Evolutionary conservation across 1,140 invertebrate species (phyloP).

Genomic region (Lordiphosa mommai): DNA sequence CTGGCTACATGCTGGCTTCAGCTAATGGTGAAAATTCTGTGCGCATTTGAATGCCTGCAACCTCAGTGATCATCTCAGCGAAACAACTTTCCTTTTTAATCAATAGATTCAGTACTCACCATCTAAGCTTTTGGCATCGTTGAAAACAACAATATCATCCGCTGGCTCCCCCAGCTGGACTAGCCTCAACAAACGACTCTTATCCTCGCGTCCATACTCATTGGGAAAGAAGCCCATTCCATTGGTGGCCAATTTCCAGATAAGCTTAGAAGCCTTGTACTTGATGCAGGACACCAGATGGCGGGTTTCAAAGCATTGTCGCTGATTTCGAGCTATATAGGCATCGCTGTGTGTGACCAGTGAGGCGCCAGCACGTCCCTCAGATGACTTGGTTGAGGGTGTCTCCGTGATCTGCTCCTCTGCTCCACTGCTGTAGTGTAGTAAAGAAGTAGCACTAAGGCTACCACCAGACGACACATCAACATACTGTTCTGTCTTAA

Average conservation of each 20-base stretch:
- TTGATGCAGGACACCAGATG: conserved; percentile 74
- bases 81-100: conserved; percentile 30
- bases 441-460: conserved; percentile 45
- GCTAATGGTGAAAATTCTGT: no score
- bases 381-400: neutral
- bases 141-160: conserved; percentile 61
- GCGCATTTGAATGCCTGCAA: no score
- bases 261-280: conserved; percentile 65
- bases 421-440: conserved; percentile 31
- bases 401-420: conserved; percentile 5
- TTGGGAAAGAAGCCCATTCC: conserved; percentile 70
- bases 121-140: conserved; percentile 68
- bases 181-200: conserved; percentile 45
- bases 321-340: conserved; percentile 63
- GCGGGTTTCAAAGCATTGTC: conserved; percentile 63
- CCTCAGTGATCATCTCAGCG: neutral
- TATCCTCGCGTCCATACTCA: conserved; percentile 60
- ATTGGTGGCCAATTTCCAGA: conserved; percentile 75
- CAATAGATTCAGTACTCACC: conserved; percentile 38
- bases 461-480: conserved; percentile 38
- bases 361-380: conserved; percentile 15
- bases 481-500: conserved; percentile 11
- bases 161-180: conserved; percentile 68
- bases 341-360: conserved; percentile 41
- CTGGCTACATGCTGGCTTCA: no score